Evolutionary conservation across 2,113 vertebrate genomes (phyloP), one percentile per base, ranked within the genome.

Genomic region (Calyptommatus sinebrachiatus): DNA sequence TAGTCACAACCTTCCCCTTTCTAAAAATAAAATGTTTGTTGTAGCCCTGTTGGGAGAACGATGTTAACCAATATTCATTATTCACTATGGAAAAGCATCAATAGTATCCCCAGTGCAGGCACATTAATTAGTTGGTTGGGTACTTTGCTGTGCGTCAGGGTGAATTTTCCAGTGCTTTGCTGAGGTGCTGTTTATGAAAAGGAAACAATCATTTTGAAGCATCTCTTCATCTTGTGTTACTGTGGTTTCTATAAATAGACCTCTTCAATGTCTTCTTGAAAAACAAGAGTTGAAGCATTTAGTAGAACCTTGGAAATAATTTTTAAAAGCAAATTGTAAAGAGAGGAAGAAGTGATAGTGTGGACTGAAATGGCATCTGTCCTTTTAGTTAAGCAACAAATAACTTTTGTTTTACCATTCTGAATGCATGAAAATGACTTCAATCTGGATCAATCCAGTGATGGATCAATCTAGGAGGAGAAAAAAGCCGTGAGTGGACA

Each of bases 21-120:
- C 88, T 78, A 68, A 57, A 80, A 78, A 70, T 72, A 89, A 81
- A 88, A 84, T 78, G 87, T 84, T 88, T 85, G 83, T 89, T 88
- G 80, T 83, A 62, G 77, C 82, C 84, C 68, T 77, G 73, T 69
- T 82, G 81, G 66, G n/a, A 0, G 53, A 63, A 62, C 31, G 71
- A 86, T 81, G 79, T 83, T 26, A 83, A 85, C 85, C 62, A 84
- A 29, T 83, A 84, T 67, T 78, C 80, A 83, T 90, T 89, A 89
- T 70, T 89, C 76, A 83, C 45, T 2, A 0, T 84, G 73, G 69
- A 86, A 89, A 91, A 90, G 76, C 75, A 85, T 73, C 74, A 79
- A 76, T 88, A 86, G 57, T 11, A 82, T 77, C 83, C 79, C 74
- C 53, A 62, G 48, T 80, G 76, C 76, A 82, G 83, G 71, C 70